phyloP scores from a whole-genome alignment of 2,797 vertebrate genomes.

The Podarcis lilfordi region DNA sequence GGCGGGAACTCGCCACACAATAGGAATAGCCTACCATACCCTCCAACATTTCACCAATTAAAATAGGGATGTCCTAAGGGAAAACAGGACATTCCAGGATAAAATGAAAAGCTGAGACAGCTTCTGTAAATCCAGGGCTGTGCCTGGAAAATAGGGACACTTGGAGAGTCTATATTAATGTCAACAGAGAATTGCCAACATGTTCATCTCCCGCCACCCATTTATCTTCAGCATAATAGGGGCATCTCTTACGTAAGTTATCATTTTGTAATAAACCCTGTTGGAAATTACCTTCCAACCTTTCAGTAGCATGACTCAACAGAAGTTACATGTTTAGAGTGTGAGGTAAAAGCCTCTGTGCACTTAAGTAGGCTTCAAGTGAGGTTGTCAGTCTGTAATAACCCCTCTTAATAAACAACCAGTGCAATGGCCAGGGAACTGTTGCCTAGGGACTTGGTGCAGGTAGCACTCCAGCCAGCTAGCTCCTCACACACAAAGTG shows the following conservation, averaged over 20 bases:
- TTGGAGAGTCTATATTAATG: too few relatives aligned
- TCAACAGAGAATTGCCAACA: background rate
- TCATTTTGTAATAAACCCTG: background rate
- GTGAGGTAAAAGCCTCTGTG: background rate
- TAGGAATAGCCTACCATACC: too few relatives aligned
- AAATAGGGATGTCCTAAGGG: too few relatives aligned
- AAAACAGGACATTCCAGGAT: too few relatives aligned
- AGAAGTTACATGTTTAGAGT: background rate
- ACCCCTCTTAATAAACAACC: background rate
- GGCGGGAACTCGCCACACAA: too few relatives aligned
- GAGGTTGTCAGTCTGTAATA: background rate
- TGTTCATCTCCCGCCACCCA: too few relatives aligned
- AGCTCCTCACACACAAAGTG: background rate
- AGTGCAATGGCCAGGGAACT: too few relatives aligned
- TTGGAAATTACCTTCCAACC: background rate
- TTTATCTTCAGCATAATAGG: background rate
- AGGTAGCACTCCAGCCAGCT: background rate
- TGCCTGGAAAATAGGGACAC: too few relatives aligned
- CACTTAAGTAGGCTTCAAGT: background rate
- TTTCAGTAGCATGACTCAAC: background rate
- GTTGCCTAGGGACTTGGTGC: background rate
- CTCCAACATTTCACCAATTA: too few relatives aligned
- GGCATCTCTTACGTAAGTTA: background rate
- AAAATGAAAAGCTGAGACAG: too few relatives aligned
- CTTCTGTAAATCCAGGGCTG: too few relatives aligned